These are phyloP conservation scores for Zeuzera pyrina DNA, from an alignment of 2,888 invertebrate genomes.

Conservation along the genomic window DNA sequence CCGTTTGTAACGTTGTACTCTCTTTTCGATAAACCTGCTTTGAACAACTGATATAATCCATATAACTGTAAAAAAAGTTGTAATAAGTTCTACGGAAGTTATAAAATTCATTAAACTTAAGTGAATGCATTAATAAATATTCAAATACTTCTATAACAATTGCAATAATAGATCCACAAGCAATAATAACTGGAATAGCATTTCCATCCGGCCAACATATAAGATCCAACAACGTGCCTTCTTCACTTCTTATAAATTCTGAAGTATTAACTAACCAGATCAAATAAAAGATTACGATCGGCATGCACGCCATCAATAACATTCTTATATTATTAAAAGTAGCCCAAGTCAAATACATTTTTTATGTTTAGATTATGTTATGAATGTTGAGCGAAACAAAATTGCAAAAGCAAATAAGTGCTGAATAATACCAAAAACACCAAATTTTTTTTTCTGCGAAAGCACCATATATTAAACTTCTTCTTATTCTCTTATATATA, in stretches of 20 bases:
- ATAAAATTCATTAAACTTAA: background rate
- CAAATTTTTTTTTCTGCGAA: no score
- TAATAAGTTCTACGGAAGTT: background rate
- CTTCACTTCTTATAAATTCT: constrained; percentile 59
- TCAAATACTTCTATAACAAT: constrained; percentile 52
- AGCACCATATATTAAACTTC: no score
- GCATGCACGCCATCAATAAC: constrained; percentile 62
- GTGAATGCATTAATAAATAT: no score
- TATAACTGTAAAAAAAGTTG: constrained; percentile 34
- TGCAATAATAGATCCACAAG: constrained; percentile 51
- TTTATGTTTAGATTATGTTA: no score
- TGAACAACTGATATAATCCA: constrained; percentile 58
- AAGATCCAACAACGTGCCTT: constrained; percentile 54
- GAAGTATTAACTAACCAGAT: constrained; percentile 63
- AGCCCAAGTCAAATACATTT: constrained; percentile 56
- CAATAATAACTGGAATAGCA: constrained; percentile 59
- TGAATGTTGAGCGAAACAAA: no score
- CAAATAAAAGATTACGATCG: constrained; percentile 58
- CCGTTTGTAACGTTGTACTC: constrained; percentile 61
- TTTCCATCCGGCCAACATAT: constrained; percentile 67
- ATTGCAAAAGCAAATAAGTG: no score
- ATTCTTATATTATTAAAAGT: constrained; percentile 61
- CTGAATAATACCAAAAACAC: no score
- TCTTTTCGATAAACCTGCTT: constrained; percentile 50
- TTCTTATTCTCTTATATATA: no score